Base-by-base conservation (phyloP, 2,888 invertebrate genomes). In the Gisinianus flammeolus region DNA sequence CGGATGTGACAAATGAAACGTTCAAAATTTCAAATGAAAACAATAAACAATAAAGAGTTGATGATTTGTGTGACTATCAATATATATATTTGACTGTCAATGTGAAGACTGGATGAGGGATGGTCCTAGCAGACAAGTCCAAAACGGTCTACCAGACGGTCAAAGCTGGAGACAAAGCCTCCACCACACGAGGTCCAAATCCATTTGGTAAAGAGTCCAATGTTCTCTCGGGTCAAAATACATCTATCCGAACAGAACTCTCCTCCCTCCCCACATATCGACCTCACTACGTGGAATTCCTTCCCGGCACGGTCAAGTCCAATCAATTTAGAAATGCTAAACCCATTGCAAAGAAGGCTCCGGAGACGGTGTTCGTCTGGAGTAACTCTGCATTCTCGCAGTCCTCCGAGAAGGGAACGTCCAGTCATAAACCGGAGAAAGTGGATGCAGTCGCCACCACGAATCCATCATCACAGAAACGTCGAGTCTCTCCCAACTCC, bases 231-330 rank as follows among this genome's bases (percentile, higher is more conserved):
- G 26, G 28, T 26, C 28, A 35, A 2, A 67, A 67, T n/a, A 52
- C 70, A 2, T 71, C 71, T n/a, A 71, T 12, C 12, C 12, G 56
- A n/a, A 71, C 71, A 1, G 58, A 56, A 8, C 22, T 71, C 4
- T 30, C 56, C 0, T 28, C 56, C 12, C 31, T 71, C 19, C 71
- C 71, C 19, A 56, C 71, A 0, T 71, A 31, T 24, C 16, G 71
- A 26, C 58, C 28, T 12, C 58, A 56, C 31, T 71, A 56, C 22
- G 71, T 24, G 2, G 22, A 35, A 26, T n/a, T n/a, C n/a, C n/a
- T n/a, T n/a, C 30, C 66, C 30, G 28, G 54, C 6, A 19, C 66
- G 30, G n/a, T n/a, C n/a, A 5, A 24, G 24, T 12, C 33, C 31
- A 30, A 31, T 19, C 30, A 30, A 10, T 1, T 26, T 19, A 31